Evolutionary conservation across 2,888 invertebrate species (phyloP).

Genomic region (Caenorhabditis sp.): DNA sequence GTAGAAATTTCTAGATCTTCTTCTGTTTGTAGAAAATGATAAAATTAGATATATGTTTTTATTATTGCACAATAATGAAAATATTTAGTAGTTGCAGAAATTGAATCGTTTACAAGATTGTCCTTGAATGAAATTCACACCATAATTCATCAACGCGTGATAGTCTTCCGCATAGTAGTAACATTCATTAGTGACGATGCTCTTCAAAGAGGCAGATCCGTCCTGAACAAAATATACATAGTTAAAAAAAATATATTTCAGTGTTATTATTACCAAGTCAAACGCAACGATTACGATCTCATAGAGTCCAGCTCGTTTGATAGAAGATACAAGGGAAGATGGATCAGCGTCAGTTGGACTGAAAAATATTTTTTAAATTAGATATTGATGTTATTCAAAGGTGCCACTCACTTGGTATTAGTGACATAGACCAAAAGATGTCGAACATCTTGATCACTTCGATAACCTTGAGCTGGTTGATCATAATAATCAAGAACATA

Average conservation of each 20-base stretch:
- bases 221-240: too few relatives aligned
- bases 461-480: slow-evolving; percentile 45
- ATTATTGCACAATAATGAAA: too few relatives aligned
- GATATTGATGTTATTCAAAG: neutral
- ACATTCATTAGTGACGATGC: slow-evolving; percentile 39
- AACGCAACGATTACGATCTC: slow-evolving; percentile 51
- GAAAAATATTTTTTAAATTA: slow-evolving; percentile 4
- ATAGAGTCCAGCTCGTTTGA: slow-evolving; percentile 46
- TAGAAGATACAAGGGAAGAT: slow-evolving; percentile 22
- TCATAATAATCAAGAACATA: slow-evolving; percentile 37
- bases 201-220: slow-evolving; percentile 21
- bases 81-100: slow-evolving; percentile 31
- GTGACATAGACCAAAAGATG: slow-evolving; percentile 62
- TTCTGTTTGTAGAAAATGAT: too few relatives aligned
- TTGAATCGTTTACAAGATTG: slow-evolving; percentile 49
- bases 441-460: slow-evolving; percentile 34
- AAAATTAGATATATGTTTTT: too few relatives aligned
- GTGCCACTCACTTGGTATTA: slow-evolving; percentile 40
- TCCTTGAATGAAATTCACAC: slow-evolving; percentile 48
- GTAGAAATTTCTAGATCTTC: too few relatives aligned
- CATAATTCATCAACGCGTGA: slow-evolving; percentile 45
- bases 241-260: too few relatives aligned
- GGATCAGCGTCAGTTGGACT: slow-evolving; percentile 59
- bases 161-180: slow-evolving; percentile 35
- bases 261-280: slow-evolving; percentile 35